Percentiles rank a stretch among this genome's conserved stretches.
phyloP scores from a whole-genome alignment of 2,888 invertebrate genomes.

The Lacanobia oleracea region DNA sequence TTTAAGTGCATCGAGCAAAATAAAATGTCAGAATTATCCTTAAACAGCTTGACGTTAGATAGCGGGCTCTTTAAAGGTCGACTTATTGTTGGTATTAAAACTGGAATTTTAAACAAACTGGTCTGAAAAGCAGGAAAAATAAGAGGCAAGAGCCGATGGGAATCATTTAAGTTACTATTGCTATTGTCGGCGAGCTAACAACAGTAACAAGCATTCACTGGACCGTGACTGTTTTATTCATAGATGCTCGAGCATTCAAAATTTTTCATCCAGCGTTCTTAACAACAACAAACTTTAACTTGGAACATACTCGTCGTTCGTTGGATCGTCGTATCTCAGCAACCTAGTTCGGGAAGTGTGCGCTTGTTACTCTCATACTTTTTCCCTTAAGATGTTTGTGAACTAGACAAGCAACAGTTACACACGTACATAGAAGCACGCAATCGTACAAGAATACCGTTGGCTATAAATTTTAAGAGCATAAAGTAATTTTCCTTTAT shows the following conservation, averaged over 20 bases:
- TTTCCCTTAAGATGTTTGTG: slow-evolving; percentile 28
- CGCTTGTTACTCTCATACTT: slow-evolving; percentile 2
- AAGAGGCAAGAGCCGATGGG: slow-evolving; percentile 9
- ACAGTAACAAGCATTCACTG: slow-evolving; percentile 24
- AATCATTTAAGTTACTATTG: slow-evolving; percentile 23
- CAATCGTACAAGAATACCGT: slow-evolving; percentile 54
- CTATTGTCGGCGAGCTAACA: slow-evolving; percentile 33
- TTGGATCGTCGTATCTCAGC: slow-evolving; percentile 3
- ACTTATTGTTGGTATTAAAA: slow-evolving; percentile 9
- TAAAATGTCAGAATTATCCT: slow-evolving; percentile 26
- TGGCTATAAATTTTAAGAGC: slow-evolving; percentile 50
- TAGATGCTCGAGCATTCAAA: slow-evolving; percentile 22
- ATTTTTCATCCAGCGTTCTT: slow-evolving; percentile 17
- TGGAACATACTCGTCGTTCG: slow-evolving; percentile 25
- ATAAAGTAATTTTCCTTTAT: slow-evolving; percentile 58
- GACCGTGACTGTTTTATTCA: slow-evolving; percentile 27
- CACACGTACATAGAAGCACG: slow-evolving; percentile 44
- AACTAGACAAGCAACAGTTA: slow-evolving; percentile 41
- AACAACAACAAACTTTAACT: slow-evolving; percentile 3
- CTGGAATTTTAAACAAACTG: slow-evolving; percentile 6
- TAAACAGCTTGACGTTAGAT: slow-evolving; percentile 31
- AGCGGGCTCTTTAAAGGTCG: slow-evolving; percentile 17
- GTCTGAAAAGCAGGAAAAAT: slow-evolving; percentile 5
- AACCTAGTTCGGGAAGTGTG: slow-evolving; percentile 10
- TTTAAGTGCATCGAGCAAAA: slow-evolving; percentile 27